These are phyloP conservation scores for Phasianus colchicus DNA, from an alignment of 2,113 vertebrate species.

Conservation along the genomic window DNA sequence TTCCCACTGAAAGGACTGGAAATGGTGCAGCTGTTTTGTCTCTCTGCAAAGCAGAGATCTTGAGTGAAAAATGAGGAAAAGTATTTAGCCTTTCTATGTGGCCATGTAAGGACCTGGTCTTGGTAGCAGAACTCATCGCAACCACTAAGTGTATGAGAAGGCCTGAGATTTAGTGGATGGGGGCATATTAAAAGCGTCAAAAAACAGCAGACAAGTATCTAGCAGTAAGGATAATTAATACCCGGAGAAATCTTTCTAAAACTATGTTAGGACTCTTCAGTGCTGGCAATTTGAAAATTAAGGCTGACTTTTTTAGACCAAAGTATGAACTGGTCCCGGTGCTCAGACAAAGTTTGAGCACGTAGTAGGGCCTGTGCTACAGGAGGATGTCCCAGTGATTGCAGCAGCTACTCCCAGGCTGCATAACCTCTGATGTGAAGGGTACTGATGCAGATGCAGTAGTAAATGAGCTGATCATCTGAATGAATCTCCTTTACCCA, in stretches of 20 bases:
- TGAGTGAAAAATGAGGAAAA: neutral
- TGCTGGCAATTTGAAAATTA: neutral
- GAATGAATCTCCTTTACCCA: conserved; percentile 11
- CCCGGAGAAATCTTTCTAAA: neutral
- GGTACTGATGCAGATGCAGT: neutral
- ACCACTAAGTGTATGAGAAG: neutral
- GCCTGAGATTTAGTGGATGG: neutral
- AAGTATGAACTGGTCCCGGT: neutral
- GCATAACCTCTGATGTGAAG: accelerated
- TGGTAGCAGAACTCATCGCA: neutral
- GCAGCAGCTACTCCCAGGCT: neutral
- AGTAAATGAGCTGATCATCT: neutral
- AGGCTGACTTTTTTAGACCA: neutral
- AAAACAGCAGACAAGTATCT: neutral
- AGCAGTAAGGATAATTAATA: neutral
- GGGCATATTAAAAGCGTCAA: neutral
- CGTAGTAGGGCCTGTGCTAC: neutral
- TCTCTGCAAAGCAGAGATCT: neutral
- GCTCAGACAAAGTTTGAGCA: neutral
- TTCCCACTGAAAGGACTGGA: neutral
- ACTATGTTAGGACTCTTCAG: neutral
- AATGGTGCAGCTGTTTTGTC: accelerated
- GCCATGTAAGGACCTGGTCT: neutral
- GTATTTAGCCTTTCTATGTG: neutral
- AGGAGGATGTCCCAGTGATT: neutral